Conservation (phyloP, 2,113 vertebrate genomes). For the Amblyopsis rosae region DNA sequence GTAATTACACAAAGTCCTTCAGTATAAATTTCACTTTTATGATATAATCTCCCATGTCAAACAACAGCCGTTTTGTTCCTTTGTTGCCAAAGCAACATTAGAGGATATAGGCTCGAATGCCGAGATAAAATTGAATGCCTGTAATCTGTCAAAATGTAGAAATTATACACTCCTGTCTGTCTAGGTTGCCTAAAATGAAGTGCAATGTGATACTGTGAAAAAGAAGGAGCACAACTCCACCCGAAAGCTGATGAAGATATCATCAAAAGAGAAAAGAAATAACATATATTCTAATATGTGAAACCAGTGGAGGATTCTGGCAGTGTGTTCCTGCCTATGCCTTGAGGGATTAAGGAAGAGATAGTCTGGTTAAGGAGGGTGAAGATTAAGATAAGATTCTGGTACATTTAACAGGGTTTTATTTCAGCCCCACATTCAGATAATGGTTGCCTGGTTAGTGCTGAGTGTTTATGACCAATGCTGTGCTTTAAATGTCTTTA, state of each 20-base stretch:
- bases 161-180: conserved; percentile 29
- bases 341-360: conserved; percentile 33
- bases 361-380: conserved; percentile 33
- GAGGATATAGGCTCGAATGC: conserved; percentile 44
- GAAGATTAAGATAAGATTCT: conserved; percentile 60
- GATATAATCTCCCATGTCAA: conserved; percentile 66
- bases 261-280: conserved; percentile 33
- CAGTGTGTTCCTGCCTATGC: conserved; percentile 29
- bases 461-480: background rate
- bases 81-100: conserved; percentile 62
- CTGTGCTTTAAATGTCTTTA: background rate
- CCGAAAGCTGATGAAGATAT: conserved; percentile 38
- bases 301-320: conserved; percentile 23
- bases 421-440: conserved; percentile 34
- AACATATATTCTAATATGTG: conserved; percentile 29
- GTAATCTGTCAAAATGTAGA: conserved; percentile 44
- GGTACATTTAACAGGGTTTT: conserved; percentile 33
- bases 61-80: conserved; percentile 62
- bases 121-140: conserved; percentile 40
- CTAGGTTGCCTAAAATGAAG: conserved; percentile 21
- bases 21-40: conserved; percentile 66
- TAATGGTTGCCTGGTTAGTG: background rate
- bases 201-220: conserved; percentile 42
- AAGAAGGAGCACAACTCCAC: conserved; percentile 15
- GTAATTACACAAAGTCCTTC: conserved; percentile 61